Percentiles rank a stretch among this genome's conserved stretches.
phyloP scores from a whole-genome alignment of 1,140 invertebrate species.

The Trichonephila inaurata region DNA sequence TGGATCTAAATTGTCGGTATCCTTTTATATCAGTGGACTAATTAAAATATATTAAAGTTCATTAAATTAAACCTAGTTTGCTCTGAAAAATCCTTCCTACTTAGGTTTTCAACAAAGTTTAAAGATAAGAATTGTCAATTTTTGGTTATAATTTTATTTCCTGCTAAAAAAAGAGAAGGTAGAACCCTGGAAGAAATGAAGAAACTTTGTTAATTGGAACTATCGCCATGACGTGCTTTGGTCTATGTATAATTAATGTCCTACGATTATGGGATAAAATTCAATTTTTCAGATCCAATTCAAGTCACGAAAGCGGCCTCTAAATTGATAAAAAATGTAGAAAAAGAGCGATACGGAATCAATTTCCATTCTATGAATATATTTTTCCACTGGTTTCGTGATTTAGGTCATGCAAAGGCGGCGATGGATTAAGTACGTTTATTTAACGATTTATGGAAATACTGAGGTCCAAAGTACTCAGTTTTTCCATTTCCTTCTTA shows the following conservation, averaged over 20 bases:
- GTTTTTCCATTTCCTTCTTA: conserved; percentile 68
- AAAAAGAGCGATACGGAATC: conserved; percentile 67
- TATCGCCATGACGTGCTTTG: conserved; percentile 52
- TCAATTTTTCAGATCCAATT: conserved; percentile 64
- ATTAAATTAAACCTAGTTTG: conserved; percentile 15
- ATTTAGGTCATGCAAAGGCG: conserved; percentile 59
- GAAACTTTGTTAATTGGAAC: conserved; percentile 57
- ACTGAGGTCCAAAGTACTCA: conserved; percentile 29
- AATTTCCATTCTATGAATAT: conserved; percentile 74
- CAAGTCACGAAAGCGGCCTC: conserved; percentile 57
- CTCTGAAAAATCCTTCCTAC: neutral
- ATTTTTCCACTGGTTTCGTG: conserved; percentile 49
- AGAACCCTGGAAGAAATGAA: conserved; percentile 13
- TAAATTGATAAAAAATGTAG: conserved; percentile 59
- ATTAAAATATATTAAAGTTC: conserved; percentile 45
- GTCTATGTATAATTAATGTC: conserved; percentile 61
- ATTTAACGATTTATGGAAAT: conserved; percentile 76
- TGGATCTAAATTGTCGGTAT: neutral
- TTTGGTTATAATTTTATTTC: conserved; percentile 16
- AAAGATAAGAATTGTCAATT: conserved; percentile 20
- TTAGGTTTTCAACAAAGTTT: conserved; percentile 37
- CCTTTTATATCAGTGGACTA: neutral
- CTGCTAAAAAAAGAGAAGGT: neutral
- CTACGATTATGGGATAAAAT: conserved; percentile 65
- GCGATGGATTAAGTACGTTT: conserved; percentile 64